A percentile compares a stretch with the other conserved stretches of the same genome.
These are phyloP conservation scores for Argyrosomus japonicus DNA, from an alignment of 2,113 vertebrate species.

Conservation along the genomic window DNA sequence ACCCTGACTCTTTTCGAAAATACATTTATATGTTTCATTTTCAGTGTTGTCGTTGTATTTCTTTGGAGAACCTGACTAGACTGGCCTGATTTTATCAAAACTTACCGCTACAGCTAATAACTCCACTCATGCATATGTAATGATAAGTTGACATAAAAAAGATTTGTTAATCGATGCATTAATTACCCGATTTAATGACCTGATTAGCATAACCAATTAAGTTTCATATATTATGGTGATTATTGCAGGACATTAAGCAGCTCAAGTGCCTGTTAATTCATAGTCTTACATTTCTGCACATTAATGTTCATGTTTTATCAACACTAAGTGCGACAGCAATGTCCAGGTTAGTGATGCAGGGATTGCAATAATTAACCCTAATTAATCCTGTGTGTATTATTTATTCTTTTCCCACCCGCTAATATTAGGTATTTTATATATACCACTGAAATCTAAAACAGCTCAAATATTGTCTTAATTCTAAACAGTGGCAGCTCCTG, in stretches of 20 bases:
- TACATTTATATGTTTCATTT: not conserved
- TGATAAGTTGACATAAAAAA: slow-evolving; percentile 10
- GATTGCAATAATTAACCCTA: not conserved
- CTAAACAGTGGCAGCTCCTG: too few species aligned
- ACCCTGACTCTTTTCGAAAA: not conserved
- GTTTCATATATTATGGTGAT: slow-evolving; percentile 41
- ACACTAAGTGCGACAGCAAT: not conserved
- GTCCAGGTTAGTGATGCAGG: not conserved
- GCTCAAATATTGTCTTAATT: not conserved
- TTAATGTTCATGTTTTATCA: slow-evolving; percentile 9
- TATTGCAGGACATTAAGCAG: slow-evolving; percentile 42
- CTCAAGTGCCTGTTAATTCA: slow-evolving; percentile 25
- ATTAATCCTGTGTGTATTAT: not conserved
- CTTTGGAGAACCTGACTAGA: not conserved
- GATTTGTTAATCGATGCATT: slow-evolving; percentile 20
- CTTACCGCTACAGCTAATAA: not conserved
- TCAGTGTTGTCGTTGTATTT: not conserved
- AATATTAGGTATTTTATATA: not conserved
- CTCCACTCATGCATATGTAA: not conserved
- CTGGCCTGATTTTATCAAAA: slow-evolving; percentile 22
- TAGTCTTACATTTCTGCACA: not conserved
- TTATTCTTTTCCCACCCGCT: not conserved
- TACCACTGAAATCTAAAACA: not conserved
- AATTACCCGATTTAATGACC: slow-evolving; percentile 42
- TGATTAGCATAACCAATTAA: slow-evolving; percentile 37